These are phyloP conservation scores for Acipenser oxyrinchus DNA, from an alignment of 2,797 vertebrate species.

Conservation along the genomic window DNA sequence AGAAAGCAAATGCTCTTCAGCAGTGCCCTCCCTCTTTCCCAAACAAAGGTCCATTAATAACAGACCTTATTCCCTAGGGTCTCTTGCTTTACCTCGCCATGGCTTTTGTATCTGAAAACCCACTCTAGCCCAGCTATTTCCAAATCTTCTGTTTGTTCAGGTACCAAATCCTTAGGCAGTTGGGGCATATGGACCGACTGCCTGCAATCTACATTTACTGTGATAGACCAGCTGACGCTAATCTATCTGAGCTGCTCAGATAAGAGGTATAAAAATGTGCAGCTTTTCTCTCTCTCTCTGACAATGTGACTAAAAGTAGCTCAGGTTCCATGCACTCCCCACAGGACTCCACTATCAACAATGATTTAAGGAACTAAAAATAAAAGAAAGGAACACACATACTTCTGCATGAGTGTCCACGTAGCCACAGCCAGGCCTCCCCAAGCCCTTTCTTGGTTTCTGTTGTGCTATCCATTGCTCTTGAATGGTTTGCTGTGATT, in stretches of 20 bases:
- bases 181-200: background rate
- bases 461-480: no score
- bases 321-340: background rate
- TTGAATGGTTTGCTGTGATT: no score
- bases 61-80: background rate
- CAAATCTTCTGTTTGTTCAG: conserved; percentile 17
- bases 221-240: conserved; percentile 9
- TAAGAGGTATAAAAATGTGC: fast-evolving
- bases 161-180: background rate
- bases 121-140: background rate
- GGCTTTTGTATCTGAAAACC: background rate
- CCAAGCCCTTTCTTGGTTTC: background rate
- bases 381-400: fast-evolving
- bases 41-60: background rate
- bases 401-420: fast-evolving
- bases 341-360: conserved; percentile 14
- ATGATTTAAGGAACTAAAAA: conserved; percentile 17
- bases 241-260: background rate
- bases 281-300: background rate
- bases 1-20: background rate
- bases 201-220: background rate
- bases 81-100: background rate
- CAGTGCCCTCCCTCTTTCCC: background rate
- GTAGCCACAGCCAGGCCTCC: background rate
- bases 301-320: background rate